phyloP scores from a whole-genome alignment of 35 echinoderm and acorn worm species.

The Apostichopus parvimensis region DNA sequence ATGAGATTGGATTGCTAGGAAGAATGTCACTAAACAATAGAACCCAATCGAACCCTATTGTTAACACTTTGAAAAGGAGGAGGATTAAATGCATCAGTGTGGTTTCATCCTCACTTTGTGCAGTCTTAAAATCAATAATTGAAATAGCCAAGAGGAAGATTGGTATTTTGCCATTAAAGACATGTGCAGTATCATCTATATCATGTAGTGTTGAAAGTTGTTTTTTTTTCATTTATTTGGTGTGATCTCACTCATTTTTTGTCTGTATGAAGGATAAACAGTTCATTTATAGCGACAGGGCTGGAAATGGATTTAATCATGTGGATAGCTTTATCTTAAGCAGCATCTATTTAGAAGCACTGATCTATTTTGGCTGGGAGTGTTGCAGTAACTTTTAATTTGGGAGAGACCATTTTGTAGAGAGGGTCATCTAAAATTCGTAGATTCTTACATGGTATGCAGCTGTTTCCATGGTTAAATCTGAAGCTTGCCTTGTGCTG shows the following conservation, averaged over 20 bases:
- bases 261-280: too few species aligned
- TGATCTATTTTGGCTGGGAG: too few species aligned
- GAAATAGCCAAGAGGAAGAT: too few species aligned
- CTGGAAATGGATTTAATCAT: too few species aligned
- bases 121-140: background rate
- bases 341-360: too few species aligned
- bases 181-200: too few species aligned
- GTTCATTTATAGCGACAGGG: too few species aligned
- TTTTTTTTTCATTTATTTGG: too few species aligned
- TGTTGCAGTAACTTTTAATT: background rate
- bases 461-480: constrained; percentile 23
- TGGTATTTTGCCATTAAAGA: too few species aligned
- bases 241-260: too few species aligned
- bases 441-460: background rate
- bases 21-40: constrained; percentile 25
- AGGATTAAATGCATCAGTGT: constrained; percentile 29
- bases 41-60: constrained; percentile 8
- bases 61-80: constrained; percentile 19
- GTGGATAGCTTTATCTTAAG: too few species aligned
- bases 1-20: background rate
- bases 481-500: background rate
- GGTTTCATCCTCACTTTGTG: background rate
- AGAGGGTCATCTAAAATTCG: background rate
- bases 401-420: constrained; percentile 17
- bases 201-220: too few species aligned